Evolutionary conservation across 30 jellyfish, hydroid and myxozoan genomes (phyloP).

Genomic region (Chrysaora quinquecirrha): DNA sequence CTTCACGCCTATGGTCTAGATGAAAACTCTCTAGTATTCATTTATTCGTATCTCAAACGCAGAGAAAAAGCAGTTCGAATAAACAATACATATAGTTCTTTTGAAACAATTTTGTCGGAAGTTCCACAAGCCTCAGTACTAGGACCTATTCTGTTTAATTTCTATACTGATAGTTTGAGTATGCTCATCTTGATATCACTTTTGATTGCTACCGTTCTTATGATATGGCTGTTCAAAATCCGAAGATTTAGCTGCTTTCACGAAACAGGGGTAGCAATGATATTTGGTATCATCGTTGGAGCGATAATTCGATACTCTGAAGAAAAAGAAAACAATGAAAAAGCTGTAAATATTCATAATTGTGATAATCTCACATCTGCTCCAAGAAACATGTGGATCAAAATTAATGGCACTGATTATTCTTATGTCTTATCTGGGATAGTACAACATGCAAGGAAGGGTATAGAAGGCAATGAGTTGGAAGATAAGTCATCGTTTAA

Average conservation of each 20-base stretch:
- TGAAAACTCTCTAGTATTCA: no score
- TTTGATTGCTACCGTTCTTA: slow-evolving; percentile 94
- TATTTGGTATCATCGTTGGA: slow-evolving; percentile 98
- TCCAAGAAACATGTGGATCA: slow-evolving; percentile 96
- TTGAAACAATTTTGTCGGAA: no score
- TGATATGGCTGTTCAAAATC: slow-evolving; percentile 96
- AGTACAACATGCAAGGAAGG: slow-evolving; percentile 88
- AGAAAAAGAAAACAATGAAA: slow-evolving; percentile 89
- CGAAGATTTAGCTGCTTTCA: slow-evolving; percentile 94
- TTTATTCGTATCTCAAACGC: no score
- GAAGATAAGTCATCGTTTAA: slow-evolving; percentile 98
- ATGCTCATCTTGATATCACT: slow-evolving; percentile 92
- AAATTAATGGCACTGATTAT: slow-evolving; percentile 95
- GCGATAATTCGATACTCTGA: slow-evolving; percentile 93
- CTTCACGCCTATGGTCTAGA: no score
- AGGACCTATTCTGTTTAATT: no score
- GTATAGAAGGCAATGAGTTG: slow-evolving; percentile 89
- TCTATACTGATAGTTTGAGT: slow-evolving; percentile 99
- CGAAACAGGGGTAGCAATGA: slow-evolving; percentile 99
- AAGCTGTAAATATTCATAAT: slow-evolving; percentile 87
- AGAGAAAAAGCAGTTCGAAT: no score
- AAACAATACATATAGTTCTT: no score
- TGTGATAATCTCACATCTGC: slow-evolving; percentile 96
- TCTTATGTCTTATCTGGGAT: slow-evolving; percentile 91
- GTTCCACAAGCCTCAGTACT: no score